Conservation (phyloP, 2,888 invertebrate species). For the Agrypnus murinus region DNA sequence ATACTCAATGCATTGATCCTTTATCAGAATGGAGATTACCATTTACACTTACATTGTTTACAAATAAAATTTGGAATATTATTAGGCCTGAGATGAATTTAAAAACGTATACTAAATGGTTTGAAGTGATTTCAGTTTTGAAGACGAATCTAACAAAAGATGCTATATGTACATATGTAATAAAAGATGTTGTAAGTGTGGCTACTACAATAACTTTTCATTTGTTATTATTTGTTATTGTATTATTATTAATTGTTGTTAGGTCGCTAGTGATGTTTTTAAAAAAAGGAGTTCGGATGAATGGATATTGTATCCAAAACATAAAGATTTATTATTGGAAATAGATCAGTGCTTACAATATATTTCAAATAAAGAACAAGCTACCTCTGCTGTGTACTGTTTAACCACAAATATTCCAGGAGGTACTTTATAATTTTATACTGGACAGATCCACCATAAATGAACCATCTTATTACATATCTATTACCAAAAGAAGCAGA, state of each 20-base stretch:
- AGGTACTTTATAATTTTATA: conserved; percentile 55
- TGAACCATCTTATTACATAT: too few relatives aligned
- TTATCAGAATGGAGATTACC: conserved; percentile 73
- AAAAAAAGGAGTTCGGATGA: conserved; percentile 37
- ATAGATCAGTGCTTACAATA: conserved; percentile 68
- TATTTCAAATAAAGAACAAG: conserved; percentile 66
- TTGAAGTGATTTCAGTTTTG: conserved; percentile 66
- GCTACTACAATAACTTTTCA: too few relatives aligned
- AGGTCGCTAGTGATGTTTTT: conserved; percentile 53
- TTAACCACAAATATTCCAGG: conserved; percentile 64
- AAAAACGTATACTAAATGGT: conserved; percentile 72
- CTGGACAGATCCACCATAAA: too few relatives aligned
- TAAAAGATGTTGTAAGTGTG: conserved; percentile 69
- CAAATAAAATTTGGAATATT: conserved; percentile 69
- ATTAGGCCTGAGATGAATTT: conserved; percentile 72
- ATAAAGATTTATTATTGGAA: conserved; percentile 65
- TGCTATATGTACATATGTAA: conserved; percentile 72
- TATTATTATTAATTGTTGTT: conserved; percentile 10
- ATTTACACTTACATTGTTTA: conserved; percentile 66
- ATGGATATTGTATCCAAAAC: conserved; percentile 66
- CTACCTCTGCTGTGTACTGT: conserved; percentile 66
- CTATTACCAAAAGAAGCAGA: too few relatives aligned
- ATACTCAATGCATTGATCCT: conserved; percentile 68
- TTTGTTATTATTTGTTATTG: too few relatives aligned
- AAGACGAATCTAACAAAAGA: conserved; percentile 67